Percentiles rank a stretch among this genome's conserved stretches.
Evolutionary conservation across 2,113 vertebrate genomes (phyloP).

Genomic region (Pica pica): DNA sequence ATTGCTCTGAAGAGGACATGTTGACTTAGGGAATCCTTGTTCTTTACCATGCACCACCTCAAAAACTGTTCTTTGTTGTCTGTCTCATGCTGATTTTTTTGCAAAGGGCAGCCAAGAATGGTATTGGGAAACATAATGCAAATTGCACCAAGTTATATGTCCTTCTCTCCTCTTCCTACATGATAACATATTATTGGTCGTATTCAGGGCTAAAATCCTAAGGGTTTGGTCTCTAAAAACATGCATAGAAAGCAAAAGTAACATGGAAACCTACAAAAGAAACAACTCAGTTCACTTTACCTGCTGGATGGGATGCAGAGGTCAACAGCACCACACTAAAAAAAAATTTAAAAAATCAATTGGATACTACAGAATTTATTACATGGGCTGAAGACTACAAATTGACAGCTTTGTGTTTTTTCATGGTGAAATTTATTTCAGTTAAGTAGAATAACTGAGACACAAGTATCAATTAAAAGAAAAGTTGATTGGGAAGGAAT

Average conservation of each 20-base stretch:
- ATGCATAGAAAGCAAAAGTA: neutral
- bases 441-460: neutral
- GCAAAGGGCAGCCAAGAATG: neutral
- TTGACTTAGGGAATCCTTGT: neutral
- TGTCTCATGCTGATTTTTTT: neutral
- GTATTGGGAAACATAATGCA: neutral
- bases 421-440: neutral
- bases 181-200: neutral
- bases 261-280: neutral
- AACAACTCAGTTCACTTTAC: conserved; percentile 36
- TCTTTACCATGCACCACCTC: neutral
- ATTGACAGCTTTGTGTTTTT: neutral
- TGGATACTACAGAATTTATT: neutral
- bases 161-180: neutral
- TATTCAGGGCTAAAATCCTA: neutral
- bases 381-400: neutral
- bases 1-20: neutral
- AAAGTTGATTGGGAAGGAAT: neutral
- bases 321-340: conserved; percentile 69
- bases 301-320: conserved; percentile 74
- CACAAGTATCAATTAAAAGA: neutral
- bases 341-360: neutral
- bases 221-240: neutral
- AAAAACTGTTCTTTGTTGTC: neutral
- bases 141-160: neutral